Evolutionary conservation across 1,140 invertebrate species (phyloP), one percentile per base, ranked within the genome.

Genomic region (Musca domestica): DNA sequence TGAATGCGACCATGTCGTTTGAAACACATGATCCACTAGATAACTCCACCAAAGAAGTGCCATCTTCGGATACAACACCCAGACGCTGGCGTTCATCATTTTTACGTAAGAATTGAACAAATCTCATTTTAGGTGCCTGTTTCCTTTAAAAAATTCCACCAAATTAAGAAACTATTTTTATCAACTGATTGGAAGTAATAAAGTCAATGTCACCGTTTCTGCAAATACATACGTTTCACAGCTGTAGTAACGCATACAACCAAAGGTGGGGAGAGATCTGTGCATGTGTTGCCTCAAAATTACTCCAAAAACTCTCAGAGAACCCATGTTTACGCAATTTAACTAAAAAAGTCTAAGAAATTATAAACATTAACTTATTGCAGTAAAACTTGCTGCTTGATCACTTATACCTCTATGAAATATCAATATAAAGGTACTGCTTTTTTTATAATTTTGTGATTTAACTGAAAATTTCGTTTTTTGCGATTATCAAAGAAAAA

Each of bases 31-130:
- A 70, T 9, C 71, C 58, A 6, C 72, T 69, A 10, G 71, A 67
- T 17, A 81, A 51, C 56, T 80, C 76, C 12, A 74, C 67, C 25
- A 81, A 48, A 1, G 69, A 73, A 65, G 74, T 74, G 17, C 78
- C 76, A 71, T 81, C 76, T 14, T 76, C 76, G 47, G 78, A 73
- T 4, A 79, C 65, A 10, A 80, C 69, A 15, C 80, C 80, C 27
- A 81, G 66, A n/a, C 74, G 70, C 48, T 74, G 73, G 70, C 70
- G 70, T 34, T 73, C 67, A 65, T 81, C 75, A 48, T 77, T 77
- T 64, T 73, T 78, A 34, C 74, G 75, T 71, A 76, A 65, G 71
- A 78, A 81, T 72, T 81, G 80, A 9, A 81, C 76, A 73, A 81
- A 81, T 71, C 80, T 75, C 79, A 81, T 81, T 80, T 74, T 80